Evolutionary conservation across 2,797 vertebrate species (phyloP), one percentile per base, ranked within the genome.

Genomic region (Thalassophryne amazonica): DNA sequence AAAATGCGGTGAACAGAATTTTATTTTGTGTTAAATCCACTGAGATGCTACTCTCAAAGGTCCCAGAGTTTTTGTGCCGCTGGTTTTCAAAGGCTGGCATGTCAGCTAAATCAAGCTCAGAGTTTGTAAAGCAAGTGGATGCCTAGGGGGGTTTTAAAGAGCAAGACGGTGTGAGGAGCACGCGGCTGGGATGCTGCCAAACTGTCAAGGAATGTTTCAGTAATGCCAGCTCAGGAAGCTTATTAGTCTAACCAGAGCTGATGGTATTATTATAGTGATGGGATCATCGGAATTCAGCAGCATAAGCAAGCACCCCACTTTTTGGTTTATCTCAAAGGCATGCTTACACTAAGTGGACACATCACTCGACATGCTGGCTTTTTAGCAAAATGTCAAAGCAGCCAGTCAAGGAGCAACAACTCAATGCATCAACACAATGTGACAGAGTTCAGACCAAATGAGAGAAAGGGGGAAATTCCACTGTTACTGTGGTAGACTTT

Each of bases 241-340:
- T 49, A 60, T 64, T 69, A 69, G 49, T 68, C 60, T 60, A 78
- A 73, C 64, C 45, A 39, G 49, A 58, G 54, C 56, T 69, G 55
- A 80, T 63, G 48, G 40, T 51, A 3, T 54, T 57, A 73, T 76
- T 43, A 56, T 10, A 25, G 38, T 3, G 12, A 52, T 35, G 43
- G 32, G 30, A 14, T 14, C n/a, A 7, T 13, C 12, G 12, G 28
- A 36, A 40, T 53, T 34, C 53, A 47, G 25, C 62, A 49, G 51
- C 16, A 58, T 54, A 36, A 73, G 73, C 40, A 67, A 39, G 31
- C 5, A 10, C 21, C 14, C 8, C 9, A 1, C 67, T 39, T 29
- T 34, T 19, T 6, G 5, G 11, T 51, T 25, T 20, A 43, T 14
- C 35, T 58, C 32, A 39, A 46, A 34, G 19, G 18, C n/a, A 4